A percentile compares a stretch with the other conserved stretches of the same genome.
Conservation (phyloP, 2,888 invertebrate species). For the Parthenolecanium corni region DNA sequence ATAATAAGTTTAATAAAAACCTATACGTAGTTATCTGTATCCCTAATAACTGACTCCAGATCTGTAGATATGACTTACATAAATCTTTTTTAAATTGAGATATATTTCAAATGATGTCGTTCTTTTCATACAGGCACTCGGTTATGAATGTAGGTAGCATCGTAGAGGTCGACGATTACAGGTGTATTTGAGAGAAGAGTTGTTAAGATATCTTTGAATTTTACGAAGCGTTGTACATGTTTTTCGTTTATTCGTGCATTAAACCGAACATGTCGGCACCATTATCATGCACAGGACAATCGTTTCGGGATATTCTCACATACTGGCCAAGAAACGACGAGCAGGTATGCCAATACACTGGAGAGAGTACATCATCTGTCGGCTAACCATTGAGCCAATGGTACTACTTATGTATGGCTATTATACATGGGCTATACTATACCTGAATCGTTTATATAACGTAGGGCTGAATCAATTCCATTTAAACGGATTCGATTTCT, state of each 20-base stretch:
- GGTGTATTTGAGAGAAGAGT: too few species aligned
- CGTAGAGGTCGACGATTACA: too few species aligned
- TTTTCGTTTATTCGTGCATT: slow-evolving; percentile 27
- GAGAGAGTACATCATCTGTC: too few species aligned
- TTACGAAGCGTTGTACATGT: slow-evolving; percentile 19
- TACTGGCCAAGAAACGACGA: background rate
- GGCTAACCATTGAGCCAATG: background rate
- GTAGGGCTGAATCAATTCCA: slow-evolving; percentile 17
- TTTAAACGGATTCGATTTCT: slow-evolving; percentile 23
- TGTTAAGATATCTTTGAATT: slow-evolving; percentile 1
- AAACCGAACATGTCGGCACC: slow-evolving; percentile 24
- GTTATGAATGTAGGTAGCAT: too few species aligned
- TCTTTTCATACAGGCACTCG: too few species aligned
- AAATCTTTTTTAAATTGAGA: too few species aligned
- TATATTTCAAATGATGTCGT: too few species aligned
- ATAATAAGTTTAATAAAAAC: too few species aligned
- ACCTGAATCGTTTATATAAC: background rate
- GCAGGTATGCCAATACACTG: background rate
- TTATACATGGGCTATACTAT: background rate
- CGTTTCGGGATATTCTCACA: slow-evolving; percentile 21
- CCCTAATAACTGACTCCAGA: too few species aligned
- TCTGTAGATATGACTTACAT: too few species aligned
- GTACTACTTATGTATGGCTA: background rate
- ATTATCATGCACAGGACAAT: slow-evolving; percentile 22
- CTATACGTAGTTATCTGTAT: too few species aligned